These are phyloP conservation scores for Pterostichus niger DNA, from an alignment of 2,888 invertebrate species.

Conservation along the genomic window DNA sequence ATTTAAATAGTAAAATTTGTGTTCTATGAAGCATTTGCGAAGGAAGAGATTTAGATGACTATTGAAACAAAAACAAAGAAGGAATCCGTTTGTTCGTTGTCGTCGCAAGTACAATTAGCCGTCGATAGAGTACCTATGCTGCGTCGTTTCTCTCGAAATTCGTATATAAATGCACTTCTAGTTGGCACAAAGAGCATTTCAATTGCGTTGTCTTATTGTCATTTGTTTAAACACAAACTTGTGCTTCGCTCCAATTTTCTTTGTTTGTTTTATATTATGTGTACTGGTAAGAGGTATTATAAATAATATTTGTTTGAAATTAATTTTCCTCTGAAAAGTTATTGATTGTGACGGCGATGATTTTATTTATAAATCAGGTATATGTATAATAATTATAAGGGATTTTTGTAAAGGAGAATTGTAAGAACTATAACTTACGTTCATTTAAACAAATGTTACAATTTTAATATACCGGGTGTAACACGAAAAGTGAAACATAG, in stretches of 20 bases:
- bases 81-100: slow-evolving; percentile 15
- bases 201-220: slow-evolving; percentile 42
- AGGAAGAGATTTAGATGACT: not conserved
- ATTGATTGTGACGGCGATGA: slow-evolving; percentile 1
- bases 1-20: not conserved
- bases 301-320: slow-evolving; percentile 39
- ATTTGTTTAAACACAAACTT: slow-evolving; percentile 42
- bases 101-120: slow-evolving; percentile 16
- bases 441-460: too few relatives aligned
- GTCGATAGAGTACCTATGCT: slow-evolving; percentile 14
- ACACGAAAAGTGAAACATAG: too few relatives aligned
- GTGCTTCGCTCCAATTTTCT: slow-evolving; percentile 22
- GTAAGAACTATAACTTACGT: too few relatives aligned
- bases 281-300: slow-evolving; percentile 19
- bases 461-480: too few relatives aligned
- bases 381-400: too few relatives aligned
- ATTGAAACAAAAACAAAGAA: slow-evolving; percentile 27
- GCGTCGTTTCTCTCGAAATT: not conserved
- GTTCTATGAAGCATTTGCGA: not conserved
- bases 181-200: slow-evolving; percentile 31
- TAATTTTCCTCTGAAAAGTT: not conserved
- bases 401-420: too few relatives aligned
- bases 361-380: slow-evolving; percentile 10
- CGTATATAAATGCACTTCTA: slow-evolving; percentile 34
- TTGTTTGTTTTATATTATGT: slow-evolving; percentile 29